Evolutionary conservation across 2,888 invertebrate genomes (phyloP).

Genomic region (Yponomeuta malinellus): DNA sequence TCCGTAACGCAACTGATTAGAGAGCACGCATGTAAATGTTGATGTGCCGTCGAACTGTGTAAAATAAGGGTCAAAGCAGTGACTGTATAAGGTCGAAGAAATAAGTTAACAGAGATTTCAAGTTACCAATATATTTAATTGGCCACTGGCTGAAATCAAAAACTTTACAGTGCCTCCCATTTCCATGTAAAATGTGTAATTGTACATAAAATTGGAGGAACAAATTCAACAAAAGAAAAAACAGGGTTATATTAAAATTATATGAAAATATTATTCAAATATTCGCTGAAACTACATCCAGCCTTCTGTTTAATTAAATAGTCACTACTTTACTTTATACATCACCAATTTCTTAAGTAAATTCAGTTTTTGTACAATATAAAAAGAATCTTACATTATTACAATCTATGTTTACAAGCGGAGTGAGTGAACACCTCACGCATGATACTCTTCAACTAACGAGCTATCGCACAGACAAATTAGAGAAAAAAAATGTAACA

Average conservation of each 20-base stretch:
- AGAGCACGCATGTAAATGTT: too few relatives aligned
- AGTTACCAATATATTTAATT: slow-evolving; percentile 73
- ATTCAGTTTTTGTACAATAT: slow-evolving; percentile 77
- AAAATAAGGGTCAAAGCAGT: not conserved
- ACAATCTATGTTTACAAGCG: slow-evolving; percentile 64
- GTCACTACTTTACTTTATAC: slow-evolving; percentile 75
- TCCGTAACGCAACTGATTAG: too few relatives aligned
- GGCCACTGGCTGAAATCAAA: slow-evolving; percentile 73
- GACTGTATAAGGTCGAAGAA: slow-evolving; percentile 29
- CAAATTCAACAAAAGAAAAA: slow-evolving; percentile 66
- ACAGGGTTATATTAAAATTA: slow-evolving; percentile 76
- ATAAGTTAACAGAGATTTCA: slow-evolving; percentile 53
- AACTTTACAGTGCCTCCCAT: slow-evolving; percentile 61
- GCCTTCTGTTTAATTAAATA: slow-evolving; percentile 74
- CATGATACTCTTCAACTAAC: slow-evolving; percentile 62
- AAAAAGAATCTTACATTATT: slow-evolving; percentile 70
- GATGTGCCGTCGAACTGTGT: too few relatives aligned
- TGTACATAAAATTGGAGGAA: slow-evolving; percentile 66
- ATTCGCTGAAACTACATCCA: slow-evolving; percentile 68
- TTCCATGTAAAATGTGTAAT: slow-evolving; percentile 39
- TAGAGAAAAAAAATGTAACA: slow-evolving; percentile 63
- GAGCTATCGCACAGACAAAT: slow-evolving; percentile 43
- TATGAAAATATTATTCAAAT: slow-evolving; percentile 74
- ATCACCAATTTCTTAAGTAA: slow-evolving; percentile 76
- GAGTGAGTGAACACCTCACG: slow-evolving; percentile 59